Evolutionary conservation across 2,797 vertebrate species (phyloP).

Genomic region (Harpagifer antarcticus): DNA sequence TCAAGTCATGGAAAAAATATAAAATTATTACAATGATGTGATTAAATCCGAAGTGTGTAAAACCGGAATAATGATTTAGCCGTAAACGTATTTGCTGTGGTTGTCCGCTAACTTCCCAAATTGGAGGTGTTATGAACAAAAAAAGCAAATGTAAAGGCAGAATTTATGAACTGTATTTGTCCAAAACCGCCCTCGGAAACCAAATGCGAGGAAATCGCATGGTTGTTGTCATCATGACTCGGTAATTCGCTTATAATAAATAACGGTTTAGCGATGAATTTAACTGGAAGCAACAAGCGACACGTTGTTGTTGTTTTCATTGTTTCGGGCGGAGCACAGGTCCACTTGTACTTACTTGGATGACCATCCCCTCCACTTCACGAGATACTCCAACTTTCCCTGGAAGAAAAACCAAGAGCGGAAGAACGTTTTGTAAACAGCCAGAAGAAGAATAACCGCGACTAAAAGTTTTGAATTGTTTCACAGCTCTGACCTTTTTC

Average conservation of each 20-base stretch:
- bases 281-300: constrained; percentile 75
- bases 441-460: too few relatives aligned
- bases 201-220: background rate
- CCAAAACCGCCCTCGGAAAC: background rate
- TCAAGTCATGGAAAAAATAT: background rate
- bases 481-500: constrained; percentile 87
- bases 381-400: constrained; percentile 98
- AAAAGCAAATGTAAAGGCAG: constrained; percentile 22
- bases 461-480: too few relatives aligned
- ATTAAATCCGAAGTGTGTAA: rapidly evolving
- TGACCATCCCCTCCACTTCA: constrained; percentile 99
- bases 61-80: rapidly evolving
- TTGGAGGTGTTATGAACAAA: constrained; percentile 54
- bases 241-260: background rate
- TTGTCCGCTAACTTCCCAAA: constrained; percentile 29
- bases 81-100: rapidly evolving
- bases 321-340: constrained; percentile 73
- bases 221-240: background rate
- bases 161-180: too few relatives aligned
- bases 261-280: too few relatives aligned
- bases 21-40: rapidly evolving
- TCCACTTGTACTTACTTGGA: constrained; percentile 92
- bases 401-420: constrained; percentile 59
- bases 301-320: constrained; percentile 85
- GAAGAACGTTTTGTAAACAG: constrained; percentile 31